Base-by-base conservation (phyloP, 2,888 invertebrate genomes). In the Phyllotreta striolata region DNA sequence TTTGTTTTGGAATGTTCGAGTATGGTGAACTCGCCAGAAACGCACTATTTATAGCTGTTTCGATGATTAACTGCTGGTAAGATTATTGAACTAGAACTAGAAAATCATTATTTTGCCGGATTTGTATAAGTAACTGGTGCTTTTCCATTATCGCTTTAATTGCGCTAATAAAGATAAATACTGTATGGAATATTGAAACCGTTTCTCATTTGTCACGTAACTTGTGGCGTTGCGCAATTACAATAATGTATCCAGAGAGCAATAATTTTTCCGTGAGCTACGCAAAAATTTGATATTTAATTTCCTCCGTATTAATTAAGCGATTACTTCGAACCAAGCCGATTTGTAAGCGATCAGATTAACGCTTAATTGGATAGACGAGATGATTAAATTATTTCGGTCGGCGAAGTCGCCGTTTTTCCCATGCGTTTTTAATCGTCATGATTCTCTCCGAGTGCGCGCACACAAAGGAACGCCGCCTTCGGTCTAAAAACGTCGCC, bases 401-500 rank as follows among this genome's bases (percentile, higher is more conserved):
- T 49, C 40, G 39, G 46, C 55, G 56, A 64, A 55, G 39, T 64
- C 46, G 46, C 46, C 49, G 40, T 58, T 63, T 44, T 58, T 58
- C 58, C 57, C 58, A 52, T 57, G 46, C 51, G 44, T 58, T 43
- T 34, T 49, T 59, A 64, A 64, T 64, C 60, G 61, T 55, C 63
- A 54, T 62, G 59, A 59, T 64, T 65, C 54, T 57, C 44, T 37
- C 46, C 56, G 39, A 39, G 52, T 46, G 38, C 51, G 24, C 24
- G 24, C 4, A 54, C 34, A 44, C 52, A 67, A 64, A 69, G 67
- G 64, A 67, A 70, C 55, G 62, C 69, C 64, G 72, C 73, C 71
- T 72, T 70, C 72, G 72, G 69, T 75, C 74, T 75, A 76, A 77
- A 76, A 77, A 77, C 76, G 72, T 76, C 76, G 73, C 73, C 72